phyloP scores from a whole-genome alignment of 1,140 invertebrate species.

The Trichonephila clavipes region DNA sequence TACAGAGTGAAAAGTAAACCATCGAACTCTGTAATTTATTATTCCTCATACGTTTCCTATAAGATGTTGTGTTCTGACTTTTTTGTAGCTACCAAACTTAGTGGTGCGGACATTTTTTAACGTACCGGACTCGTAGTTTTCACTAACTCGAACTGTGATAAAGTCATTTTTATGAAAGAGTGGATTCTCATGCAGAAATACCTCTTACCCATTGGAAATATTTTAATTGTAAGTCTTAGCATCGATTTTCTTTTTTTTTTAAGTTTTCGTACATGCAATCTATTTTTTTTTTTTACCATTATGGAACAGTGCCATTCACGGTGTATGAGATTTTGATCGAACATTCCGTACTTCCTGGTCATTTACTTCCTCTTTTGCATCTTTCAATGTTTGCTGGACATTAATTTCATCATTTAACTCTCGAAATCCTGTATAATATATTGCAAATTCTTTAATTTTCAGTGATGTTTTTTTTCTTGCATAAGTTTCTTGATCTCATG shows the following conservation, averaged over 20 bases:
- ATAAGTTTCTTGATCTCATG: not conserved
- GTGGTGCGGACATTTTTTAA: not conserved
- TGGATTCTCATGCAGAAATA: not conserved
- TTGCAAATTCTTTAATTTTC: not conserved
- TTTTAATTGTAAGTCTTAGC: not conserved
- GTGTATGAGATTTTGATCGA: not conserved
- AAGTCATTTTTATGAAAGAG: not conserved
- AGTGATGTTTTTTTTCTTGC: not conserved
- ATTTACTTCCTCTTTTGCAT: not conserved
- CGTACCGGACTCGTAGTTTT: not conserved
- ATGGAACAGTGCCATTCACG: conserved; percentile 19
- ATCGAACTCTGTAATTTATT: conserved; percentile 13
- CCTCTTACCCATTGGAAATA: not conserved
- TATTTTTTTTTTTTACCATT: not conserved
- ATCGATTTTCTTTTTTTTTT: not conserved
- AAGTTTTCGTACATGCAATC: not conserved
- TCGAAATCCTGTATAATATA: not conserved
- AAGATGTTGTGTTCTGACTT: not conserved
- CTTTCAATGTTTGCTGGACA: not conserved
- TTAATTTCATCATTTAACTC: not conserved
- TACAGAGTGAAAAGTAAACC: conserved; percentile 7
- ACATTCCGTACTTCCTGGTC: conserved; percentile 13
- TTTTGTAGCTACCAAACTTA: not conserved
- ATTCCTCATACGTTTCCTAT: conserved; percentile 10
- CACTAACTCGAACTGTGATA: conserved; percentile 21